Base-by-base conservation (phyloP, 2,113 vertebrate species). In the Polyodon spathula region DNA sequence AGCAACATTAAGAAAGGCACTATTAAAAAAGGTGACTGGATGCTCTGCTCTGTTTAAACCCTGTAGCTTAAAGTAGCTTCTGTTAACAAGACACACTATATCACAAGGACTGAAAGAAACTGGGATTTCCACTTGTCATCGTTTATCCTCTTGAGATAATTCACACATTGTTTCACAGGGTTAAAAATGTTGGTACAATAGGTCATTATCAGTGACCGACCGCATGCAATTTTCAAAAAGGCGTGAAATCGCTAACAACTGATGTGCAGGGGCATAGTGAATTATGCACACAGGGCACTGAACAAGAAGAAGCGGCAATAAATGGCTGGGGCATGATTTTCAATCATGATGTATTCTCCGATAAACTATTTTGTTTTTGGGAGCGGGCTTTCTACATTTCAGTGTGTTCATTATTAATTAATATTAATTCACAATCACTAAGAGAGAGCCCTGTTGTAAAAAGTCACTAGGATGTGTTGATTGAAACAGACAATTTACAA, bases 181-280 rank as follows among this genome's bases (percentile, higher is more conserved):
- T 74, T 69, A 75, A 73, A 71, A 68, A 70, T 68, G 65, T 52
- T 41, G 52, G 39, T 50, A 48, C 69, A 73, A 71, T 63, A 61
- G 59, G 60, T 73, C 70, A 63, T 69, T 62, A 42, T 59, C 55
- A 64, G 63, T 62, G 61, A 55, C 63, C 59, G 54, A 55, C 63
- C 59, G 54, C 58, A 40, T 65, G 61, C 61, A 69, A 69, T 74
- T 72, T 66, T 63, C 65, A 63, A 67, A 69, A 68, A 67, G 67
- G 59, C 59, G 55, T 66, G 68, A 75, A 73, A 66, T 62, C 48
- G 57, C 54, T 71, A 68, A 55, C 44, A 71, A 68, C 67, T 71
- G 73, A 68, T 73, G 67, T 60, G 65, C 59, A 15, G 54, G 44
- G 57, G 61, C 56, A 67, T 59, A 69, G 71, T 57, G 60, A 54